Base-by-base conservation (phyloP, 2,797 vertebrate species). In the Gastrophryne carolinensis region DNA sequence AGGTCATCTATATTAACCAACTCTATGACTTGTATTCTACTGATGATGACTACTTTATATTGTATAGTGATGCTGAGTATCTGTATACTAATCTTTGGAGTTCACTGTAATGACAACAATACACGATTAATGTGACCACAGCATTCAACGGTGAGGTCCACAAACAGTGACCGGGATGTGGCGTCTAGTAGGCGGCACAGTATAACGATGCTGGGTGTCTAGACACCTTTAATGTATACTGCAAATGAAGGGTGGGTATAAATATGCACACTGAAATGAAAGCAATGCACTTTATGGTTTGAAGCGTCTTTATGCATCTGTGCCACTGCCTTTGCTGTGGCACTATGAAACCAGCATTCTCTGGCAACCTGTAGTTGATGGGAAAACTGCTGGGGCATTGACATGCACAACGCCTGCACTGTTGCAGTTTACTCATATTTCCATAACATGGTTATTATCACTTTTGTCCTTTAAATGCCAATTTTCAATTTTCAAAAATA, bases 61-160 rank as follows among this genome's bases (percentile, higher is more conserved):
- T 37, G 56, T 63, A 57, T 47, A 71, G 41, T 29, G 58, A 73
- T 65, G 13, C 50, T 73, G 34, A 65, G 35, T 73, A 64, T 56
- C 71, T 65, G 21, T 32, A 47, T 41, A 57, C 50, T 56, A 13
- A 39, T 19, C 13, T 29, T 39, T 9, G 11, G 34, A 54, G 35
- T 30, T 10, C 37, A 58, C 23, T 39, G 27, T 21, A 57, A 44
- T 44, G 24, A 30, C 15, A n/a, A 30, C 15, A 5, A n/a, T 60
- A 23, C 35, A 29, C 30, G 2, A 12, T 17, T 56, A 50, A 34
- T n/a, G 7, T 54, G 24, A 62, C 49, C 27, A 23, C 53, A 44
- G 27, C 11, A 32, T 56, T 70, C 5, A 23, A 71, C 13, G 19
- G 44, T 53, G 41, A 26, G 19, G 8, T 26, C 32, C 37, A 17